These are phyloP conservation scores for Threskiornis aethiopicus DNA, from an alignment of 2,797 vertebrate genomes.

Conservation along the genomic window DNA sequence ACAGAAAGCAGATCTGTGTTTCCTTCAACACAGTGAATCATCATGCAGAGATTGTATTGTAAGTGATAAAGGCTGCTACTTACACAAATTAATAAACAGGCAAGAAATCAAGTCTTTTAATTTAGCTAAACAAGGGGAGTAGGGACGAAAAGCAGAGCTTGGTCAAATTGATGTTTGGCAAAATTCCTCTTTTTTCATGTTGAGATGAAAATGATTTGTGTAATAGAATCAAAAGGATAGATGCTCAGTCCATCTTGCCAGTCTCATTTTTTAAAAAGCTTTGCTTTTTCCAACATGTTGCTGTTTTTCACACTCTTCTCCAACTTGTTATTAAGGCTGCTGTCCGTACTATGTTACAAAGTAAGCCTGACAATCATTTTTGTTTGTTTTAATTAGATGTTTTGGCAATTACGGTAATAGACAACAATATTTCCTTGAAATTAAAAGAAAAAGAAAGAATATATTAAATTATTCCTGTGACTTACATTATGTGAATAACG, in stretches of 20 bases:
- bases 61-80: not conserved
- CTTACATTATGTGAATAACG: not conserved
- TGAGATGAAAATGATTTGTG: not conserved
- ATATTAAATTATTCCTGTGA: not conserved
- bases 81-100: slow-evolving; percentile 23
- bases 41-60: not conserved
- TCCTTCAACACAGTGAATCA: not conserved
- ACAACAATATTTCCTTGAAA: not conserved
- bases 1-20: not conserved
- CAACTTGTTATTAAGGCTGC: not conserved
- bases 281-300: not conserved
- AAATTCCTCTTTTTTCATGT: not conserved
- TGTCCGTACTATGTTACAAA: not conserved
- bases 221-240: not conserved
- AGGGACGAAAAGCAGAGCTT: not conserved
- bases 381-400: not conserved
- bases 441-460: not conserved
- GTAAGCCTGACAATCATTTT: not conserved
- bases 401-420: not conserved
- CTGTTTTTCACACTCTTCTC: not conserved
- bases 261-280: not conserved
- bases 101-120: not conserved
- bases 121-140: not conserved
- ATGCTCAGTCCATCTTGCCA: not conserved
- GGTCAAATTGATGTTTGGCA: not conserved